Base-by-base conservation (phyloP, 2,113 vertebrate species). In the Sturnus vulgaris region DNA sequence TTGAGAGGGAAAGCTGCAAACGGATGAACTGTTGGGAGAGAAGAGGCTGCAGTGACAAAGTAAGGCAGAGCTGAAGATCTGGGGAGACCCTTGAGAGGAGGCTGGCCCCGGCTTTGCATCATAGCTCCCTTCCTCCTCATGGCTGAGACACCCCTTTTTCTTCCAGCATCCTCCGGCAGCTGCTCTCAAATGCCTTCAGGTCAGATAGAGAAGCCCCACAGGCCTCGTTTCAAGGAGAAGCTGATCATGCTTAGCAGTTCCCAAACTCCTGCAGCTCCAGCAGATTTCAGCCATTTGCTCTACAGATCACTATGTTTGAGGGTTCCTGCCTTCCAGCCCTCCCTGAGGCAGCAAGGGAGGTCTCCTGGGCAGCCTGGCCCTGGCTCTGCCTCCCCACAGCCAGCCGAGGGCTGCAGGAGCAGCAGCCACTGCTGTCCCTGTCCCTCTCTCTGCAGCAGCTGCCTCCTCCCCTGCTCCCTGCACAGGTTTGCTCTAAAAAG, bases 221-320 rank as follows among this genome's bases (percentile, higher is more conserved):
- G 42, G 64, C 28, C 44, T 59, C 4, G 0, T 55, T 63, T 70
- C 0, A 1, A 86, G 71, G 33, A 88, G 88, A 69, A 75, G 90
- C 65, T 71, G 88, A 63, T 24, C 59, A 79, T 40, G 31, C 61
- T 92, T 49, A 56, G 79, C 61, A n/a, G n/a, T 35, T 57, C 55
- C 52, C 53, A 18, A 46, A 82, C 44, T 50, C 66, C 77, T 46
- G 75, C 70, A 53, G 82, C 60, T 94, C 90, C 66, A 61, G 66
- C 78, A 90, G 59, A 80, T 93, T 95, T 88, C 79, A 82, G 53
- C 78, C 56, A 46, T 79, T 90, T 88, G 59, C 79, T 82, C 55
- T 30, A 71, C 86, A 75, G 88, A 87, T 69, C 47, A 40, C 70
- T 24, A 6, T 0, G 0, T 5, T 70, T 55, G 27, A 44, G 81